A percentile compares a stretch with the other conserved stretches of the same genome.
Conservation (phyloP, 2,888 invertebrate genomes). For the Lasioglossum leucozonium region DNA sequence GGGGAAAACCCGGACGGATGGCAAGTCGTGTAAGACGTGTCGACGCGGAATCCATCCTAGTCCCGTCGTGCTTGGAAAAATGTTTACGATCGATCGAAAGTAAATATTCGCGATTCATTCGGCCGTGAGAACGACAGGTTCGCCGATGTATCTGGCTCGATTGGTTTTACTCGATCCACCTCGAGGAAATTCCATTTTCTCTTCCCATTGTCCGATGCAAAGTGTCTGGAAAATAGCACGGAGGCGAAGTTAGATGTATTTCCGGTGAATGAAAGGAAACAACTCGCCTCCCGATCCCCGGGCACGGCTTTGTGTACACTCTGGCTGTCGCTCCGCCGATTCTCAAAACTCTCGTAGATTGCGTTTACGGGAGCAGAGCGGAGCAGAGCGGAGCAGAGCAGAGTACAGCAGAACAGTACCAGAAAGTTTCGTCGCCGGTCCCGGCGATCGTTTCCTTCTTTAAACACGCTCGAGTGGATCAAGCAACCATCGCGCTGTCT, state of each 20-base stretch:
- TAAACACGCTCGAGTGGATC: conserved; percentile 41
- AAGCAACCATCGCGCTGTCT: neutral
- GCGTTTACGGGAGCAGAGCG: conserved; percentile 65
- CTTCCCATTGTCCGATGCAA: conserved; percentile 14
- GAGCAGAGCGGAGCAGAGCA: neutral
- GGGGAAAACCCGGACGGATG: too few species aligned
- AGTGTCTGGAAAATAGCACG: conserved; percentile 8
- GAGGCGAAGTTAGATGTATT: neutral
- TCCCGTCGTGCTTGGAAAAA: neutral
- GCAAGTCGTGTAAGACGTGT: neutral
- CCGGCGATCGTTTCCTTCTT: conserved; percentile 58
- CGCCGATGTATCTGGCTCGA: neutral
- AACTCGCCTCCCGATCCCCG: conserved; percentile 10
- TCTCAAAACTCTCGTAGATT: conserved; percentile 68
- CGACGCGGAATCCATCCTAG: neutral
- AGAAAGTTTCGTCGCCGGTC: conserved; percentile 49
- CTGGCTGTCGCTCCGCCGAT: conserved; percentile 28
- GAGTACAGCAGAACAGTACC: conserved; percentile 27
- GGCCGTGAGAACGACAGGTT: conserved; percentile 3
- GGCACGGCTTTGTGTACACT: conserved; percentile 22
- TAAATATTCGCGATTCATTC: neutral
- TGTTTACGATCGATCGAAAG: neutral
- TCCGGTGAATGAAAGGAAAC: conserved; percentile 36
- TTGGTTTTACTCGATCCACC: conserved; percentile 10
- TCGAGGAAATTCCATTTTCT: conserved; percentile 22